Evolutionary conservation across 1,140 invertebrate genomes (phyloP).

Genomic region (Prorops nasuta): DNA sequence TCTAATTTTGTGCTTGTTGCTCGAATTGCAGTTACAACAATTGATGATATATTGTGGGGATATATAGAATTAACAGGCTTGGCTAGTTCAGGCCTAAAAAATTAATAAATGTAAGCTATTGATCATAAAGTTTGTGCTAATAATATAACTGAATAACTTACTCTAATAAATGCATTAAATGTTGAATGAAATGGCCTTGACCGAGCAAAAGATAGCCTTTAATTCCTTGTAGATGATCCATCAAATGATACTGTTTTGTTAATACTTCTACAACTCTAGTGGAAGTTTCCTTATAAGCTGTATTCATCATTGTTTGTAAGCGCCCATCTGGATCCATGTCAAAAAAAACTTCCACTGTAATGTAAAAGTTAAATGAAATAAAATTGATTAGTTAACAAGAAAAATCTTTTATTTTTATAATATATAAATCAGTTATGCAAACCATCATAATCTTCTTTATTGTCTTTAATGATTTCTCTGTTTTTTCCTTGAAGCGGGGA

Average conservation of each 20-base stretch:
- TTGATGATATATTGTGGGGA: constrained; percentile 83
- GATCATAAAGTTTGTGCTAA: constrained; percentile 5
- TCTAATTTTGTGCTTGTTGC: constrained; percentile 95
- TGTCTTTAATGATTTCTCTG: constrained; percentile 58
- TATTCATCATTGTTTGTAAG: constrained; percentile 77
- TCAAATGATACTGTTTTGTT: constrained; percentile 81
- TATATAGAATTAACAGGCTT: constrained; percentile 86
- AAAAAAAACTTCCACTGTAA: constrained; percentile 67
- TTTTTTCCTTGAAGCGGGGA: constrained; percentile 68
- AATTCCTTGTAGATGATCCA: constrained; percentile 89
- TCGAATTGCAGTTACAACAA: constrained; percentile 87
- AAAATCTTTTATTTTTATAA: constrained; percentile 10
- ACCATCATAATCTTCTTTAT: constrained; percentile 53
- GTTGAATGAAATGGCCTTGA: constrained; percentile 93
- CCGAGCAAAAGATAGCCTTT: constrained; percentile 87
- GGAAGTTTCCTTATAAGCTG: constrained; percentile 84
- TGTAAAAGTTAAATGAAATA: constrained; percentile 5
- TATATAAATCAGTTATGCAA: constrained; percentile 16
- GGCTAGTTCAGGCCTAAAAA: constrained; percentile 77
- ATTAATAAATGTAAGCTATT: constrained; percentile 20
- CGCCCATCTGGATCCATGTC: constrained; percentile 70
- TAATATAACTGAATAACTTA: constrained; percentile 55
- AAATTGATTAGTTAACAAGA: constrained; percentile 3
- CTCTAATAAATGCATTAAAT: constrained; percentile 89
- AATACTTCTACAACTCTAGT: constrained; percentile 82